A percentile compares a stretch with the other conserved stretches of the same genome.
These are phyloP conservation scores for Corbicula japonica DNA, from an alignment of 2,888 invertebrate species.

Conservation along the genomic window DNA sequence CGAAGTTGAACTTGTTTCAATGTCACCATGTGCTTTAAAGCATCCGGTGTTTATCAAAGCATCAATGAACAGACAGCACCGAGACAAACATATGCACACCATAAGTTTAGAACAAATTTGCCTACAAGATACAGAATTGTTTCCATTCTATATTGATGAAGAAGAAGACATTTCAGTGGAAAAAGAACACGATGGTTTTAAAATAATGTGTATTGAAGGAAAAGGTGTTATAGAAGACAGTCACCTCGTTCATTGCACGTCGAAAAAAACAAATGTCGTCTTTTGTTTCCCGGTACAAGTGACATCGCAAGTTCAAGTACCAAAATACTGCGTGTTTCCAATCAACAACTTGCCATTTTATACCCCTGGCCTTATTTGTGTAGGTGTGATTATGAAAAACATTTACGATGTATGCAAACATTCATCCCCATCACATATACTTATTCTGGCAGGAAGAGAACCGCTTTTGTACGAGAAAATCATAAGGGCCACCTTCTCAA, in stretches of 20 bases:
- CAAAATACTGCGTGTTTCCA: too few relatives aligned
- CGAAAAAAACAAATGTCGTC: neutral
- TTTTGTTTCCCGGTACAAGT: neutral
- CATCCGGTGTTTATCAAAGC: neutral
- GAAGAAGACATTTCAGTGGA: neutral
- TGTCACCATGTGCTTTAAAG: neutral
- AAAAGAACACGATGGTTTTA: neutral
- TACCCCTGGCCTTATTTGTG: too few relatives aligned
- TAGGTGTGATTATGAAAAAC: slow-evolving; percentile 23
- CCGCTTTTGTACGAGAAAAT: neutral
- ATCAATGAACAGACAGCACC: neutral
- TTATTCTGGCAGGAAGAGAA: neutral
- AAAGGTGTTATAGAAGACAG: neutral
- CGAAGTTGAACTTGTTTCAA: too few relatives aligned
- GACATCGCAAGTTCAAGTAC: too few relatives aligned
- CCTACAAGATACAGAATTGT: neutral
- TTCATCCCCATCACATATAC: neutral
- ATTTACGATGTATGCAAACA: slow-evolving; percentile 13
- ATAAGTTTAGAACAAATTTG: neutral
- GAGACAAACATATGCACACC: neutral
- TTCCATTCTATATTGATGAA: neutral
- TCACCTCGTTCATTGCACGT: neutral
- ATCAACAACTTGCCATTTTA: too few relatives aligned
- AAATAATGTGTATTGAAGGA: neutral
- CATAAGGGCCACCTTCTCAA: neutral